These are phyloP conservation scores for Tolypeutes matacus DNA, from an alignment of 2,797 vertebrate species.

Conservation along the genomic window DNA sequence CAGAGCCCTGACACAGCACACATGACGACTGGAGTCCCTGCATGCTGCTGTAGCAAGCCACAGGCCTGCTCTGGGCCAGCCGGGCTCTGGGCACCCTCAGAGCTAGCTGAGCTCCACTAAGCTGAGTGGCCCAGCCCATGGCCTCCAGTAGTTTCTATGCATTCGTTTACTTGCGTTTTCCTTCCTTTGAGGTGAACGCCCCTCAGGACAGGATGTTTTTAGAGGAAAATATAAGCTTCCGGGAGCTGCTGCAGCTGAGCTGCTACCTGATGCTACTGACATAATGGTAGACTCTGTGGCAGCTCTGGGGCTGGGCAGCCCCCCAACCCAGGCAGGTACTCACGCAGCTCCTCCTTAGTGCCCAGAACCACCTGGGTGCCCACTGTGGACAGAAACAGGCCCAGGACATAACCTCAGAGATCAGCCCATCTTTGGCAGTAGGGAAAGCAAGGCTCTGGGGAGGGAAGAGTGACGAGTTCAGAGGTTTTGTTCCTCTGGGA, in stretches of 20 bases:
- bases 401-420: too few relatives aligned
- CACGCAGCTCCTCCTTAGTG: too few relatives aligned
- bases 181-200: conserved; percentile 85
- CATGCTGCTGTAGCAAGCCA: conserved; percentile 83
- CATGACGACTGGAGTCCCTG: background rate
- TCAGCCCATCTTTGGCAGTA: background rate
- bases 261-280: conserved; percentile 57
- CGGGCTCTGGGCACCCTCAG: background rate
- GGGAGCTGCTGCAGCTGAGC: conserved; percentile 78
- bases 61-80: conserved; percentile 63
- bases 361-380: background rate
- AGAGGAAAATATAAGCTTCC: conserved; percentile 88
- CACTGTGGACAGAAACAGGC: accelerated
- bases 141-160: conserved; percentile 73
- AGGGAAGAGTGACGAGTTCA: background rate
- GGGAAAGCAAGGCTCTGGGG: background rate
- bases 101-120: conserved; percentile 55
- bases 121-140: conserved; percentile 59
- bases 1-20: conserved; percentile 73
- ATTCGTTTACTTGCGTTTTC: conserved; percentile 79
- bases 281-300: conserved; percentile 1
- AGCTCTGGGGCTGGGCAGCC: background rate
- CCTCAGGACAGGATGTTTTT: conserved; percentile 88
- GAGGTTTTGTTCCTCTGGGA: background rate
- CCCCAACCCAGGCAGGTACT: background rate